phyloP scores from a whole-genome alignment of 1,140 invertebrate genomes.

The Monomorium pharaonis region DNA sequence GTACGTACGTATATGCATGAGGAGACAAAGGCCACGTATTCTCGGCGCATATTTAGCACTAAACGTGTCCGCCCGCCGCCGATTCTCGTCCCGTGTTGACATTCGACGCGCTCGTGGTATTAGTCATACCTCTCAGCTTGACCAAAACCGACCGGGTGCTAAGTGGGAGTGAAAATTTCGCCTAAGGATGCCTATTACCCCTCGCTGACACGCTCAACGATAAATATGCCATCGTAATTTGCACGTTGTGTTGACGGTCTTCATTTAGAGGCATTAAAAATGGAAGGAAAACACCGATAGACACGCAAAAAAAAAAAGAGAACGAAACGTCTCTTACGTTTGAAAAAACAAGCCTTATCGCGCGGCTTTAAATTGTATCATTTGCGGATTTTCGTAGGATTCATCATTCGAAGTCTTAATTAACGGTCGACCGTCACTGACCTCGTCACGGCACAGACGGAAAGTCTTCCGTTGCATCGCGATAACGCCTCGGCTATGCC shows the following conservation, averaged over 20 bases:
- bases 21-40: conserved; percentile 51
- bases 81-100: conserved; percentile 33
- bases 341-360: not conserved
- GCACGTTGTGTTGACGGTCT: not conserved
- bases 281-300: not conserved
- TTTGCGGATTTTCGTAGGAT: not conserved
- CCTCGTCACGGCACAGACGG: conserved; percentile 57
- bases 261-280: not conserved
- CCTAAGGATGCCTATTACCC: not conserved
- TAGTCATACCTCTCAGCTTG: conserved; percentile 24
- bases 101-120: conserved; percentile 15
- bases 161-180: conserved; percentile 33
- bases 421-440: conserved; percentile 68
- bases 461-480: conserved; percentile 60
- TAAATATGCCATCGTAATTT: conserved; percentile 21
- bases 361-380: not conserved
- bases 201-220: not conserved
- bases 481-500: conserved; percentile 58
- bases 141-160: conserved; percentile 15
- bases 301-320: too few relatives aligned
- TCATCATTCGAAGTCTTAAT: conserved; percentile 62
- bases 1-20: not conserved
- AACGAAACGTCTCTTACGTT: not conserved
- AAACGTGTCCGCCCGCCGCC: not conserved
- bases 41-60: conserved; percentile 45